Percentiles rank a stretch among this genome's conserved stretches.
These are phyloP conservation scores for Oryzias celebensis DNA, from an alignment of 2,113 vertebrate species.

Conservation along the genomic window DNA sequence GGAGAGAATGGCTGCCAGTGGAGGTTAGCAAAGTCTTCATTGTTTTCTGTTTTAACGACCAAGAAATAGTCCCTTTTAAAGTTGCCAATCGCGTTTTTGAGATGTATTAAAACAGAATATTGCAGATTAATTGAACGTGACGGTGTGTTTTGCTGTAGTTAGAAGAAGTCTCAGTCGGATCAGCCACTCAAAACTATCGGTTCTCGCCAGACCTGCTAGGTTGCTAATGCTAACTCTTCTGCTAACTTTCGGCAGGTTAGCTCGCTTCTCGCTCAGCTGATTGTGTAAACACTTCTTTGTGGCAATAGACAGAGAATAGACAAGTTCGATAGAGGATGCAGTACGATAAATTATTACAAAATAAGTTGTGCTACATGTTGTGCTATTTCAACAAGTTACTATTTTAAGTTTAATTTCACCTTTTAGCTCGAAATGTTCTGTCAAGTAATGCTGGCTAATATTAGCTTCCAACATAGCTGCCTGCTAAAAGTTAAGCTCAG, in stretches of 20 bases:
- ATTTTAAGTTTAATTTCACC: conserved; percentile 19
- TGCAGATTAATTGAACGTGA: neutral
- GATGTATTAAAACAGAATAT: neutral
- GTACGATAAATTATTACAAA: neutral
- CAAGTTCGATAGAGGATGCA: neutral
- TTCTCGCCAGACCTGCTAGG: conserved; percentile 46
- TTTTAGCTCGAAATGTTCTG: conserved; percentile 53
- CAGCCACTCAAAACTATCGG: conserved; percentile 61
- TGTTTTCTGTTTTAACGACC: conserved; percentile 59
- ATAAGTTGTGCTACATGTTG: fast-evolving
- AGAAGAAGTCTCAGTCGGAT: conserved; percentile 28
- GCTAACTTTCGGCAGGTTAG: conserved; percentile 70
- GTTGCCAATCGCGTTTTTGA: conserved; percentile 20
- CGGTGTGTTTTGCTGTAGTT: conserved; percentile 27
- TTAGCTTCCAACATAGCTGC: conserved; percentile 54
- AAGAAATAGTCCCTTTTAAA: conserved; percentile 33
- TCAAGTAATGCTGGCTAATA: conserved; percentile 52
- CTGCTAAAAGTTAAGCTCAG: conserved; percentile 64
- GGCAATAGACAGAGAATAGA: conserved; percentile 32
- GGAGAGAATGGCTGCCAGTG: conserved; percentile 96
- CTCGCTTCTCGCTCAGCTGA: conserved; percentile 63
- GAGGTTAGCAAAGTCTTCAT: conserved; percentile 85
- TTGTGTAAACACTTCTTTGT: conserved; percentile 73
- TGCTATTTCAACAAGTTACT: neutral
- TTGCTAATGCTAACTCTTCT: conserved; percentile 56